Base-by-base conservation (phyloP, 2,888 invertebrate genomes). In the Stenodema calcarata region DNA sequence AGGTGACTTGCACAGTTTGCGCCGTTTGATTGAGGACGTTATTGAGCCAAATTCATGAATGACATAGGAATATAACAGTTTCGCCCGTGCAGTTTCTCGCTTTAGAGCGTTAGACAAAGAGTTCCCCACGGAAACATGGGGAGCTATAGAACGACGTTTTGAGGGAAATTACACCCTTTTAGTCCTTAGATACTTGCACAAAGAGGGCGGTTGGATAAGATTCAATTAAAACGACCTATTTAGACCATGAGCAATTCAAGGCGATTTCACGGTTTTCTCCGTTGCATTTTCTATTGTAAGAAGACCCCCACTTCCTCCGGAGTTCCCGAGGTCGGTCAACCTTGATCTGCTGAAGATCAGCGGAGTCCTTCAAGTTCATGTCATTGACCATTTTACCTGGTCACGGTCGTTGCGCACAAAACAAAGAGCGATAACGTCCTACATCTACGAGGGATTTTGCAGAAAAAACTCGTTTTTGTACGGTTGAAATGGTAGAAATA, bases 341-440 rank as follows among this genome's bases (percentile, higher is more conserved):
- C 84, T 70, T 84, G 84, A 84, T 84, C 84, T 84, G 73, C 73
- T 73, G 73, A 73, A 84, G 75, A 84, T 84, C 84, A 44, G 83
- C 50, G 18, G 84, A 73, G 84, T 75, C 75, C 75, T 70, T 47
- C 84, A 75, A 70, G 84, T 54, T 50, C 82, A 84, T 84, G 84
- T 84, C 84, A 84, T 84, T 84, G 84, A 84, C 84, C 84, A 84
- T 84, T 84, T 84, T 84, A 28, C 84, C 44, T 73, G 4, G 84
- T 84, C 84, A 84, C 84, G 84, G 84, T 84, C 18, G 84, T 9
- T 84, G 84, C 11, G 27, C 84, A 84, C 75, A 44, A 18, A 44
- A 78, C 78, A 78, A 78, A 73, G 73, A 30, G 78, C 47, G 44
- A 18, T 62, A 62, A 27, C 62, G 50, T 11, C 62, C 27, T 0